Conservation (phyloP, 2,113 vertebrate species). For the Plectropomus leopardus region DNA sequence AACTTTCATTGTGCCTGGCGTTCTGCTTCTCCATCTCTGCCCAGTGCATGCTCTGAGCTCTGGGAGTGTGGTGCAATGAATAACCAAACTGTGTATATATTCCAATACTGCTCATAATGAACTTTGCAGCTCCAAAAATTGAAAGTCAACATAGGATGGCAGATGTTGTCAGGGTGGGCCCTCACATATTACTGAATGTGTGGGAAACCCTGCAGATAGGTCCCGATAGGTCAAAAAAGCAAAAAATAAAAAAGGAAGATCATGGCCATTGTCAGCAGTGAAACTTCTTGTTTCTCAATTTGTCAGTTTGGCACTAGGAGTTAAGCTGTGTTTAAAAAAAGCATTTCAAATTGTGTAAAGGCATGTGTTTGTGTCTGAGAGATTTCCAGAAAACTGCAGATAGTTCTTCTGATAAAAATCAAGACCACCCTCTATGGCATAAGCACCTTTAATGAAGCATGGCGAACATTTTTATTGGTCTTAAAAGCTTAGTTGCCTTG, state of each 20-base stretch:
- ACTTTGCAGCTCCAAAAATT: too few species aligned
- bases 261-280: background rate
- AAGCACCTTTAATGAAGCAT: conserved; percentile 60
- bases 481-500: conserved; percentile 62
- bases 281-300: background rate
- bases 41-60: too few species aligned
- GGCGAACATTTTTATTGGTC: conserved; percentile 67
- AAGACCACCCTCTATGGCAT: conserved; percentile 54
- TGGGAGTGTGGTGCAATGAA: too few species aligned
- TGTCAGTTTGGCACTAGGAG: background rate
- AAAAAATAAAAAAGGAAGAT: too few species aligned
- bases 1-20: too few species aligned
- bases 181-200: too few species aligned
- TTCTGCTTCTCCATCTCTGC: too few species aligned
- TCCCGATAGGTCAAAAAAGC: background rate
- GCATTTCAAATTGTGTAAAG: background rate
- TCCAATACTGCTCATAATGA: too few species aligned
- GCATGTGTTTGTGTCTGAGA: background rate
- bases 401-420: conserved; percentile 57
- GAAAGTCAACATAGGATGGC: too few species aligned
- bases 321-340: background rate
- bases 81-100: too few species aligned
- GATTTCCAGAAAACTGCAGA: conserved; percentile 29
- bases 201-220: too few species aligned
- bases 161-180: too few species aligned